Evolutionary conservation across 2,113 vertebrate genomes (phyloP).

Genomic region (Seriola rivoliana): DNA sequence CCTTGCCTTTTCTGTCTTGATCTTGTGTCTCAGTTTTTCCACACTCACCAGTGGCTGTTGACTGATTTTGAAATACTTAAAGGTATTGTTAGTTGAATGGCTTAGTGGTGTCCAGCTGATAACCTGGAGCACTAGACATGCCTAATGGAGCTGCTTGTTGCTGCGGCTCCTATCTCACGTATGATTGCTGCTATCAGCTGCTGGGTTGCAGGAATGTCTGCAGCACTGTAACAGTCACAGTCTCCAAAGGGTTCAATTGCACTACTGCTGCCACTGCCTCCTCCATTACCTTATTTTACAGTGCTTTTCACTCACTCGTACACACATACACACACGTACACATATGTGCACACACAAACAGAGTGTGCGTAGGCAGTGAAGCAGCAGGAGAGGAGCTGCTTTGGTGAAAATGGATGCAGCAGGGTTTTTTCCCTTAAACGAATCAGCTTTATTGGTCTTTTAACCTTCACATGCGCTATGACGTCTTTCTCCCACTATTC

Average conservation of each 20-base stretch:
- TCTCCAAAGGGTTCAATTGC: slow-evolving; percentile 66
- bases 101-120: slow-evolving; percentile 36
- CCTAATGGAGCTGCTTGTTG: slow-evolving; percentile 44
- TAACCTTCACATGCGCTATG: slow-evolving; percentile 71
- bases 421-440: slow-evolving; percentile 60
- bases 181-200: slow-evolving; percentile 64
- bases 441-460: slow-evolving; percentile 76
- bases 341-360: slow-evolving; percentile 21
- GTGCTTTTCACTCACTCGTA: slow-evolving; percentile 31
- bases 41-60: neutral
- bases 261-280: slow-evolving; percentile 50
- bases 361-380: slow-evolving; percentile 72
- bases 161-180: slow-evolving; percentile 36
- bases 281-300: slow-evolving; percentile 71
- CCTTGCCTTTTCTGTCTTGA: neutral
- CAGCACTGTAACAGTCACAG: slow-evolving; percentile 45
- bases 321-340: neutral
- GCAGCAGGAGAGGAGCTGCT: slow-evolving; percentile 70
- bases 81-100: slow-evolving; percentile 28
- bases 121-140: neutral
- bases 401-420: slow-evolving; percentile 55
- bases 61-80: slow-evolving; percentile 38
- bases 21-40: neutral
- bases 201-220: slow-evolving; percentile 39
- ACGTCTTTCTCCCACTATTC: slow-evolving; percentile 49